phyloP scores from a whole-genome alignment of 2,797 vertebrate species.

The Pseudochirops cupreus region DNA sequence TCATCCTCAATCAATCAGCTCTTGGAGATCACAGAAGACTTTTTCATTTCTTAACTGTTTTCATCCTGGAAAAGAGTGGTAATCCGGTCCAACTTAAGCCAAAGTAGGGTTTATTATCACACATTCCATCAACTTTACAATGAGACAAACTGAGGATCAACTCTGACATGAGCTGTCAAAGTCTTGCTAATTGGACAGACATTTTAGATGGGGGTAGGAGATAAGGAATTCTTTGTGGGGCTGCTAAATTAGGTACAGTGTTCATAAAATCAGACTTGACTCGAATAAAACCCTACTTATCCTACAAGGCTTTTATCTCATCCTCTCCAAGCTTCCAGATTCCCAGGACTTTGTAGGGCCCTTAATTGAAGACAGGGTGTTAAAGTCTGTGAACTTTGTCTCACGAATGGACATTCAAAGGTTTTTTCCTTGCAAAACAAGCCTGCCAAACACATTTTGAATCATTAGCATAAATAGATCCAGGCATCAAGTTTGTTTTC shows the following conservation, averaged over 20 bases:
- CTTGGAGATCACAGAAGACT: constrained; percentile 71
- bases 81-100: constrained; percentile 32
- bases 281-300: constrained; percentile 36
- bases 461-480: neutral
- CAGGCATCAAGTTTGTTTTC: constrained; percentile 12
- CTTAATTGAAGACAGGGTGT: constrained; percentile 25
- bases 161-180: constrained; percentile 38
- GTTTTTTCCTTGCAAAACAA: neutral
- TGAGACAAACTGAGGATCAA: constrained; percentile 63
- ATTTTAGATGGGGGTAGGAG: constrained; percentile 22
- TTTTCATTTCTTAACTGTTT: constrained; percentile 73
- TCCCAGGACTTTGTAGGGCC: constrained; percentile 41
- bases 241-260: constrained; percentile 52
- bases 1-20: constrained; percentile 90
- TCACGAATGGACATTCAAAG: constrained; percentile 40
- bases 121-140: constrained; percentile 75
- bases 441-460: neutral
- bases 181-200: constrained; percentile 50
- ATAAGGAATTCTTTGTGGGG: constrained; percentile 55
- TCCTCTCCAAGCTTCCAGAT: neutral
- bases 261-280: constrained; percentile 1
- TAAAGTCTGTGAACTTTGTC: constrained; percentile 22
- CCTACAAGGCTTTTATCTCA: constrained; percentile 56
- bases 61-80: constrained; percentile 51
- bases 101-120: constrained; percentile 50